Evolutionary conservation across 2,113 vertebrate species (phyloP).

Genomic region (Anhinga anhinga): DNA sequence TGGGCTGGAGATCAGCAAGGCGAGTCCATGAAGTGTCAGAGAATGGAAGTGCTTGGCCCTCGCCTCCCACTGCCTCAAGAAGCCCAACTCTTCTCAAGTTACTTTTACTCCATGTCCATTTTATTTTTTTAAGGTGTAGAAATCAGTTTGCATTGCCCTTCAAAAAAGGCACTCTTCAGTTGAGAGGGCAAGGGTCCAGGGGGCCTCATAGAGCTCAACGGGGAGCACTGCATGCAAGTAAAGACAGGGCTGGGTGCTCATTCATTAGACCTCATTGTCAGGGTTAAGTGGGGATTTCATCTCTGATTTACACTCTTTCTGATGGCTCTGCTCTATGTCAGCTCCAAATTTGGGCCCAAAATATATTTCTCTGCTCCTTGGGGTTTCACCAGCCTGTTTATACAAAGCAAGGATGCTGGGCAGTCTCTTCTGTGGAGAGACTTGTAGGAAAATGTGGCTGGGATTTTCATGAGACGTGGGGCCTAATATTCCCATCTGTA

Average conservation of each 20-base stretch:
- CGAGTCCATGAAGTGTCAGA: background rate
- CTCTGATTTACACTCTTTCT: constrained; percentile 26
- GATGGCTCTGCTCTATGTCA: background rate
- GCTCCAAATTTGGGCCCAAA: background rate
- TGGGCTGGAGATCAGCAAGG: background rate
- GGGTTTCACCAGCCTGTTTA: constrained; percentile 7
- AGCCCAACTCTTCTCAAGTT: background rate
- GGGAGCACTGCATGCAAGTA: background rate
- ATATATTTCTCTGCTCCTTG: background rate
- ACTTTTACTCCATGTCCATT: background rate
- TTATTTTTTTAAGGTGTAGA: background rate
- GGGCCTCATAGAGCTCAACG: rapidly evolving
- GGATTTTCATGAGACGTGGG: background rate
- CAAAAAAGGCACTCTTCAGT: background rate
- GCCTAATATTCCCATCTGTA: background rate
- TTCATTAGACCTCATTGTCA: background rate
- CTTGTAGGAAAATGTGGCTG: background rate
- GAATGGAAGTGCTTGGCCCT: background rate
- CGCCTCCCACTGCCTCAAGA: rapidly evolving
- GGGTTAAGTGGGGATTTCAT: constrained; percentile 4
- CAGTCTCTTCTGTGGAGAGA: background rate
- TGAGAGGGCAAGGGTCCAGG: rapidly evolving
- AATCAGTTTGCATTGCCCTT: background rate
- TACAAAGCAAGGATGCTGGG: background rate
- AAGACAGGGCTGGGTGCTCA: background rate